Evolutionary conservation across 1,140 invertebrate genomes (phyloP).

Genomic region (Branchinecta lynchi): DNA sequence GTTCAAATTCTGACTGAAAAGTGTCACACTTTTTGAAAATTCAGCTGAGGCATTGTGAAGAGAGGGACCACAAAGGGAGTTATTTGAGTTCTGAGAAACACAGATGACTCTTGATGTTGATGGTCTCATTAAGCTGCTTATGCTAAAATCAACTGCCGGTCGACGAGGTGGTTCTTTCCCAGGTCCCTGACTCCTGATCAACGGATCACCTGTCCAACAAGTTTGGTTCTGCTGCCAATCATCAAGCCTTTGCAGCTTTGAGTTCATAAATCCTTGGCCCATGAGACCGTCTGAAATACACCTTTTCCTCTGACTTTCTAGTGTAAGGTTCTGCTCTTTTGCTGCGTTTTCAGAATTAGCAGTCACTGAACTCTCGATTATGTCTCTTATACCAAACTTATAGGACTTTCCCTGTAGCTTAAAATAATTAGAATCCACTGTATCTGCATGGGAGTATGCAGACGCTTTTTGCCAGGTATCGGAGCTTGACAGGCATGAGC

Average conservation of each 20-base stretch:
- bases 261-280: neutral
- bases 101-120: no score
- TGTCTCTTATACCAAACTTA: neutral
- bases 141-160: neutral
- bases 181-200: no score
- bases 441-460: neutral
- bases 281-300: neutral
- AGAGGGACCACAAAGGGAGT: no score
- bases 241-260: neutral
- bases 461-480: neutral
- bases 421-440: neutral
- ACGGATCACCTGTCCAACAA: no score
- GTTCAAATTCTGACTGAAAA: no score
- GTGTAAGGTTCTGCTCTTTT: no score
- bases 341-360: neutral
- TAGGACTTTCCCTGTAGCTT: neutral
- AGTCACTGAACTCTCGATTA: neutral
- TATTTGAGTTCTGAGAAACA: no score
- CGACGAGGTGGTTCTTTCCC: no score
- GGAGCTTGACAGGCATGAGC: neutral
- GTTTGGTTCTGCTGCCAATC: neutral
- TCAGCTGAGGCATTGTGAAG: no score
- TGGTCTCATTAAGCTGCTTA: neutral
- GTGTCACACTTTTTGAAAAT: no score
- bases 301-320: neutral